These are phyloP conservation scores for Eueremaeus valkanovi DNA, from an alignment of 2,888 invertebrate species.

Conservation along the genomic window DNA sequence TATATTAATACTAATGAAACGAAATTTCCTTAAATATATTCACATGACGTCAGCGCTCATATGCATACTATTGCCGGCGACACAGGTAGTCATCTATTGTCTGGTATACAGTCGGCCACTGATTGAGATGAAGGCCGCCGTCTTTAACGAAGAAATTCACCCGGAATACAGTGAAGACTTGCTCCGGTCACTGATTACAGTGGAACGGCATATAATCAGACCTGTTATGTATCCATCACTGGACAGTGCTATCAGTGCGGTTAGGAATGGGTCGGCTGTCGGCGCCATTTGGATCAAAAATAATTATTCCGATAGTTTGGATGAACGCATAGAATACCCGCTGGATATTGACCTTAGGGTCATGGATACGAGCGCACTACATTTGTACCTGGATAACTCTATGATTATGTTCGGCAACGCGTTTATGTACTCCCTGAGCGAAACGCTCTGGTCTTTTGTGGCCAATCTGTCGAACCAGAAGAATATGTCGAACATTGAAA, in stretches of 20 bases:
- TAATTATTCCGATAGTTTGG: conserved; percentile 32
- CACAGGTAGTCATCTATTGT: conserved; percentile 37
- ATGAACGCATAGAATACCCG: conserved; percentile 28
- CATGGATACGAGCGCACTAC: conserved; percentile 4
- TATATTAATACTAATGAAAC: conserved; percentile 14
- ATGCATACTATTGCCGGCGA: conserved; percentile 32
- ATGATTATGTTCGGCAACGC: conserved; percentile 11
- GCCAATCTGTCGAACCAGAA: background rate
- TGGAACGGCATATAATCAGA: background rate
- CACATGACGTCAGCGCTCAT: conserved; percentile 27
- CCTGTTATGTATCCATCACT: conserved; percentile 1
- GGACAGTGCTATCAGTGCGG: conserved; percentile 21
- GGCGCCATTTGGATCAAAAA: conserved; percentile 37
- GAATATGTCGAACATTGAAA: conserved; percentile 12
- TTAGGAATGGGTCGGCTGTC: conserved; percentile 9
- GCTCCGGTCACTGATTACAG: background rate
- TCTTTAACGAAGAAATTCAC: background rate
- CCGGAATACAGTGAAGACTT: conserved; percentile 27
- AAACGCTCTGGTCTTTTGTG: conserved; percentile 21
- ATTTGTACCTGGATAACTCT: conserved; percentile 34
- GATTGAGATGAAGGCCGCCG: conserved; percentile 12
- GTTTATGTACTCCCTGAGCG: conserved; percentile 32
- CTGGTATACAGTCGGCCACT: conserved; percentile 6
- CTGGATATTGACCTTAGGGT: conserved; percentile 19
- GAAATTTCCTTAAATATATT: conserved; percentile 26